Percentiles rank a stretch among this genome's conserved stretches.
phyloP scores from a whole-genome alignment of 1,140 invertebrate species.

The Apis cerana region DNA sequence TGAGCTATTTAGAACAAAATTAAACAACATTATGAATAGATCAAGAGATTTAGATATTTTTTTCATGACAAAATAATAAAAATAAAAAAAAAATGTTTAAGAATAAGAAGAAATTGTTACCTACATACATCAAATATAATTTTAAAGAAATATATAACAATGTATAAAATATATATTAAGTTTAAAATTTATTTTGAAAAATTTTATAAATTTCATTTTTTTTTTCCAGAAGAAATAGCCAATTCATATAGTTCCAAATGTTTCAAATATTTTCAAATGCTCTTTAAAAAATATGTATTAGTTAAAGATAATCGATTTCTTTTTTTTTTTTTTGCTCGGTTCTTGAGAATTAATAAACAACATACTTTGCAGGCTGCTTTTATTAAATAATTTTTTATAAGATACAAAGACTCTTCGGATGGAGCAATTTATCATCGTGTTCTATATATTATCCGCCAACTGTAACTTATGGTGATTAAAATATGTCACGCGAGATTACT shows the following conservation, averaged over 20 bases:
- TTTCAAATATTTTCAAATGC: not conserved
- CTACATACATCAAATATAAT: not conserved
- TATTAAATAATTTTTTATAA: slow-evolving; percentile 44
- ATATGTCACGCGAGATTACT: slow-evolving; percentile 37
- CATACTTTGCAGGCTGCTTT: slow-evolving; percentile 3
- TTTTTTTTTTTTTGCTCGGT: not conserved
- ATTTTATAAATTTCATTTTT: not conserved
- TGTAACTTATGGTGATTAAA: slow-evolving; percentile 33
- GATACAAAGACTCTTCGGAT: not conserved
- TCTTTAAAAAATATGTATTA: not conserved
- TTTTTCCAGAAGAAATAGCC: not conserved
- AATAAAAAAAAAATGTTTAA: too few relatives aligned
- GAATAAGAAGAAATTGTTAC: not conserved
- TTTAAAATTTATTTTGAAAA: not conserved
- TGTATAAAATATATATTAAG: not conserved
- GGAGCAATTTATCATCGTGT: slow-evolving; percentile 31
- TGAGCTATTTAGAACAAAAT: not conserved
- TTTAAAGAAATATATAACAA: not conserved
- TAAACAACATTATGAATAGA: not conserved
- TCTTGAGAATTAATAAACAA: not conserved
- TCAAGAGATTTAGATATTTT: not conserved
- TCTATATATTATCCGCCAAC: not conserved
- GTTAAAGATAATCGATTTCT: not conserved
- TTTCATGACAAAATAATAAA: too few relatives aligned
- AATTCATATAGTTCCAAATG: not conserved